These are phyloP conservation scores for Thryonomys swinderianus DNA, from an alignment of 2,113 vertebrate genomes.

Conservation along the genomic window DNA sequence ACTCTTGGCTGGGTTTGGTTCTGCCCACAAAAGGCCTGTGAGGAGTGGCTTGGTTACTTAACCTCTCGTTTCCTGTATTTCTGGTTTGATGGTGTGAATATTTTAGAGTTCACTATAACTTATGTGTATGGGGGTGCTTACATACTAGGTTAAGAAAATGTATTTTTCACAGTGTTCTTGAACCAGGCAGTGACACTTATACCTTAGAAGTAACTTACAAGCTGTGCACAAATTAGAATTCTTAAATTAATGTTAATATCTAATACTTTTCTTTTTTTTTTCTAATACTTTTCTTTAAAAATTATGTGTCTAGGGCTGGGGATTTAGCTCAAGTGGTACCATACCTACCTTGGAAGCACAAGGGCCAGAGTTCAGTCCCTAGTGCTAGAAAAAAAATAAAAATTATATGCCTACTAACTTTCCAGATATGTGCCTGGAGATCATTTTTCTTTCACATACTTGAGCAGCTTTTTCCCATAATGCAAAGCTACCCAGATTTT, in stretches of 20 bases:
- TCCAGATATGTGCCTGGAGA: neutral
- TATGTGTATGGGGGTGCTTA: neutral
- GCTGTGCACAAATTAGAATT: neutral
- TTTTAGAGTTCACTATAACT: neutral
- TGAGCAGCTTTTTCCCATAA: neutral
- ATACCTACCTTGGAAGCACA: too few species aligned
- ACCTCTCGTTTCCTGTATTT: neutral
- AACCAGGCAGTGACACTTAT: neutral
- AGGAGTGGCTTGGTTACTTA: neutral
- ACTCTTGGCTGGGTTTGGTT: neutral
- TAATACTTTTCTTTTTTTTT: neutral
- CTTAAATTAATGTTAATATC: neutral
- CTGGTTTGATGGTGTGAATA: neutral
- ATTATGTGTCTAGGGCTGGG: neutral
- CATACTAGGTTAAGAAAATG: neutral
- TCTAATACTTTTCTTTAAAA: neutral
- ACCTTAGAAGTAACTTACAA: neutral
- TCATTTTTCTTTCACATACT: neutral
- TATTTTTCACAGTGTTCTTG: slow-evolving; percentile 12
- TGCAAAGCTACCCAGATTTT: neutral
- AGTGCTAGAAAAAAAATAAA: too few species aligned
- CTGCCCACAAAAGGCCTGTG: too few species aligned
- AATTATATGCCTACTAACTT: neutral
- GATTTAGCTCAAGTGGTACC: too few species aligned
- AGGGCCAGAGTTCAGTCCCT: too few species aligned